Percentiles rank a stretch among this genome's conserved stretches.
Evolutionary conservation across 1,140 invertebrate species (phyloP).

Genomic region (Harlomillsia oculata): DNA sequence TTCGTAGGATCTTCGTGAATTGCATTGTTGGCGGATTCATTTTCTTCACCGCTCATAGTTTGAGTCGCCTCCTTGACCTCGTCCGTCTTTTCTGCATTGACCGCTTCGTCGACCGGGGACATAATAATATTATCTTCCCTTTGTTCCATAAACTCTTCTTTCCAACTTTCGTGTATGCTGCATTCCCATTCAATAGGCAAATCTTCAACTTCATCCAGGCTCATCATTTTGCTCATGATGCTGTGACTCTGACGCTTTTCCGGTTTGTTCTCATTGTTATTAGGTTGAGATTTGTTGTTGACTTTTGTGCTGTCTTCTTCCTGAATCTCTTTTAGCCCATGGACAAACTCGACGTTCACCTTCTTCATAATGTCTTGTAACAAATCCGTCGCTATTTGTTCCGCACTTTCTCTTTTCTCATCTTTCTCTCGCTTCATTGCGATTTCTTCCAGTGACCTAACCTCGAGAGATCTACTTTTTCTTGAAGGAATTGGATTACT

Average conservation of each 20-base stretch:
- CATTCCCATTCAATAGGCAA: slow-evolving; percentile 8
- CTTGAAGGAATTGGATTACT: neutral
- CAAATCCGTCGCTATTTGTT: slow-evolving; percentile 11
- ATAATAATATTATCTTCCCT: too few relatives aligned
- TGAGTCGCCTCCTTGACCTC: too few relatives aligned
- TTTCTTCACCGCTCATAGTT: neutral
- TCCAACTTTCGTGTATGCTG: slow-evolving; percentile 4
- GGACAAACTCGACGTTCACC: slow-evolving; percentile 5
- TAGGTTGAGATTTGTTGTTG: neutral
- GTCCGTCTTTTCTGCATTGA: too few relatives aligned
- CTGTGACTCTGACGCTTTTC: too few relatives aligned
- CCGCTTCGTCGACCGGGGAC: too few relatives aligned
- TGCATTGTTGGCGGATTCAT: neutral
- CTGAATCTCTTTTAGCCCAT: slow-evolving; percentile 8
- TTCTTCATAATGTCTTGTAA: slow-evolving; percentile 17
- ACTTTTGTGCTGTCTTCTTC: slow-evolving; percentile 8
- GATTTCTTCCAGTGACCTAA: slow-evolving; percentile 1
- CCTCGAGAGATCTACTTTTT: neutral
- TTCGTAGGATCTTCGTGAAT: neutral
- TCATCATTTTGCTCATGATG: slow-evolving; percentile 13
- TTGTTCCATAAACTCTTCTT: too few relatives aligned
- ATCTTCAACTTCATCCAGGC: slow-evolving; percentile 11
- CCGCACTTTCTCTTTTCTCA: slow-evolving; percentile 2
- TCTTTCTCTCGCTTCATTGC: neutral
- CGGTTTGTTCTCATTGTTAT: neutral